Percentiles rank a stretch among this genome's conserved stretches.
phyloP scores from a whole-genome alignment of 2,797 vertebrate species.

The Sebastes itinus region DNA sequence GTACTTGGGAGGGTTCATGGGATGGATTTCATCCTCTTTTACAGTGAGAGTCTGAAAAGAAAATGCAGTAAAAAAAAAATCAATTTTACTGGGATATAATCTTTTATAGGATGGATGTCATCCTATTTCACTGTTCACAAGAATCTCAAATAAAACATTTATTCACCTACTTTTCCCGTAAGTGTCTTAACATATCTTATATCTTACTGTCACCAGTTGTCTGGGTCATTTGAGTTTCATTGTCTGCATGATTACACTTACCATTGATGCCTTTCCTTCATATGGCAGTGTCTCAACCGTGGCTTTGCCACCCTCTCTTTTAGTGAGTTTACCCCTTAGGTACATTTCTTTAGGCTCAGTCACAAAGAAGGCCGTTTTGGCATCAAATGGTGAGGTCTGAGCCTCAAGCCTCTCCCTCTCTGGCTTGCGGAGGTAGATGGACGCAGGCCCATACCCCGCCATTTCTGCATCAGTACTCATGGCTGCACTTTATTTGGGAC shows the following conservation, averaged over 20 bases:
- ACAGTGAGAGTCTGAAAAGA: constrained; percentile 44
- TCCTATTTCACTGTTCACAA: background rate
- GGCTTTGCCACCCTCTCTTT: constrained; percentile 87
- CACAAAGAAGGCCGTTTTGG: constrained; percentile 87
- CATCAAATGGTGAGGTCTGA: constrained; percentile 90
- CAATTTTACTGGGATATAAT: background rate
- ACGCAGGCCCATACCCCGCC: constrained; percentile 85
- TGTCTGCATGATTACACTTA: constrained; percentile 51
- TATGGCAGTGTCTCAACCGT: constrained; percentile 84
- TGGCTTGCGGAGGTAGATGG: constrained; percentile 88
- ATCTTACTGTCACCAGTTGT: background rate
- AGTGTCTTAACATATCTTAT: constrained; percentile 50
- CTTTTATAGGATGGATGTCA: background rate
- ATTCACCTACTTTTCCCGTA: constrained; percentile 71
- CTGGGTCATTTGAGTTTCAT: background rate
- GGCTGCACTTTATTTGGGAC: constrained; percentile 68
- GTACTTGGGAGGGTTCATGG: constrained; percentile 60
- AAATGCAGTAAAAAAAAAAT: background rate
- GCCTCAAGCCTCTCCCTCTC: constrained; percentile 89
- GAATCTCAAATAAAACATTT: background rate
- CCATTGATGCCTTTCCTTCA: constrained; percentile 59
- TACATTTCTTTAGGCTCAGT: constrained; percentile 85
- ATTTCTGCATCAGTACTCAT: constrained; percentile 90
- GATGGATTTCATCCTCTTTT: constrained; percentile 60
- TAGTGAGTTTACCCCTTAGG: constrained; percentile 84